Conservation (phyloP, 1,140 invertebrate species). For the Caenorhabditis latens region DNA sequence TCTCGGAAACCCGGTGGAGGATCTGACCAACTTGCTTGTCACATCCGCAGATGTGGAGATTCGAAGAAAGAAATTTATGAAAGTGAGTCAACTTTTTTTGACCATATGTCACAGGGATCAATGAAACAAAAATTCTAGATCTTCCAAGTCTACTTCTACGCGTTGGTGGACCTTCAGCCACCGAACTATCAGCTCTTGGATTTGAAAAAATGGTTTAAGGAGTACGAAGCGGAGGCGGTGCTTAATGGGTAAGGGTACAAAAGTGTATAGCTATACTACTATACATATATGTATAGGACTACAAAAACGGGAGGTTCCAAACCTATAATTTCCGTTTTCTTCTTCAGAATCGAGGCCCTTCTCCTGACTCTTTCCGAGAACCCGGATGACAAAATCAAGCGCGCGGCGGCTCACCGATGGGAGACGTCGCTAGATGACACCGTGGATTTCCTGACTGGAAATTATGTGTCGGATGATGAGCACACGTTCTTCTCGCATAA, state of each 20-base stretch:
- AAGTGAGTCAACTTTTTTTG: slow-evolving; percentile 12
- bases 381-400: neutral
- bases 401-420: slow-evolving; percentile 21
- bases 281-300: too few species aligned
- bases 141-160: slow-evolving; percentile 50
- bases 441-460: slow-evolving; percentile 32
- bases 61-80: slow-evolving; percentile 56
- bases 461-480: slow-evolving; percentile 56
- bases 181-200: slow-evolving; percentile 19
- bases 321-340: neutral
- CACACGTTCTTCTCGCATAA: slow-evolving; percentile 31
- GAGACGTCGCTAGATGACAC: slow-evolving; percentile 31
- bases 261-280: too few species aligned
- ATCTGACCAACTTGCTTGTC: slow-evolving; percentile 49
- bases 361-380: neutral
- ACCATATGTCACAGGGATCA: neutral
- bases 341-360: slow-evolving; percentile 44
- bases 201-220: slow-evolving; percentile 39
- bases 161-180: slow-evolving; percentile 26
- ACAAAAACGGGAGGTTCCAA: too few species aligned
- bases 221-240: neutral
- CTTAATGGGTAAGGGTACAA: slow-evolving; percentile 1
- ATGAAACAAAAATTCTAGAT: slow-evolving; percentile 16
- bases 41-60: slow-evolving; percentile 36
- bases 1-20: slow-evolving; percentile 56